Percentiles rank a stretch among this genome's conserved stretches.
Evolutionary conservation across 2,888 invertebrate species (phyloP).

Genomic region (Agonum fuliginosum): DNA sequence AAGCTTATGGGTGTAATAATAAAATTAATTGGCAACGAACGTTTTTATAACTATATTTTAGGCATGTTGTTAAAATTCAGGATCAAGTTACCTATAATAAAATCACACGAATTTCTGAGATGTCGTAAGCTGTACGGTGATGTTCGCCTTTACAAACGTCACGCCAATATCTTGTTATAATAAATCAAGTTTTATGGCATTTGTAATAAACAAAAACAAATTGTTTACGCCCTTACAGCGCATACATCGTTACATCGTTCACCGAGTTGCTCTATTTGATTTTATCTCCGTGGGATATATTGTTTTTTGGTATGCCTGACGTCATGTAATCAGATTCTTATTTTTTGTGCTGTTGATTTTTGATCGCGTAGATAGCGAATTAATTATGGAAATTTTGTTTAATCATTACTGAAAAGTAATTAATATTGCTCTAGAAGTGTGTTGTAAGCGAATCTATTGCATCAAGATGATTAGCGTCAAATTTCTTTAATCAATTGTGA

Average conservation of each 20-base stretch:
- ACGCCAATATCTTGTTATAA: slow-evolving; percentile 43
- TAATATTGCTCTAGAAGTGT: neutral
- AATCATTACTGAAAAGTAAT: slow-evolving; percentile 2
- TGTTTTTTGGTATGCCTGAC: slow-evolving; percentile 30
- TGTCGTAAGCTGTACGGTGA: slow-evolving; percentile 4
- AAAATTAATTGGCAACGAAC: slow-evolving; percentile 56
- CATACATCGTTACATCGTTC: slow-evolving; percentile 24
- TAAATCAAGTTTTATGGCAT: slow-evolving; percentile 54
- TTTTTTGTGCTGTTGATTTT: neutral
- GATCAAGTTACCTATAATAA: slow-evolving; percentile 53
- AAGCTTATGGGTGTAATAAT: slow-evolving; percentile 58
- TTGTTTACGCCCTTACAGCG: slow-evolving; percentile 55
- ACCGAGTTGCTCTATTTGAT: slow-evolving; percentile 43
- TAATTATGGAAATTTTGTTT: slow-evolving; percentile 2
- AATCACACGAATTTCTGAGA: slow-evolving; percentile 25
- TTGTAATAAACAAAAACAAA: slow-evolving; percentile 55
- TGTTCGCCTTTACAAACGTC: slow-evolving; percentile 4
- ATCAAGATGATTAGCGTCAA: neutral
- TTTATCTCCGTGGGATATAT: slow-evolving; percentile 48
- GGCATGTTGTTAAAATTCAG: slow-evolving; percentile 48
- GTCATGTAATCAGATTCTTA: slow-evolving; percentile 24
- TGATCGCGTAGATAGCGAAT: neutral
- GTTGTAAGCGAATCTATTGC: slow-evolving; percentile 2
- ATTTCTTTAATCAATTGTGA: slow-evolving; percentile 2
- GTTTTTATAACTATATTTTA: slow-evolving; percentile 59